phyloP scores from a whole-genome alignment of 2,888 invertebrate genomes.

The Mylabris sibirica region DNA sequence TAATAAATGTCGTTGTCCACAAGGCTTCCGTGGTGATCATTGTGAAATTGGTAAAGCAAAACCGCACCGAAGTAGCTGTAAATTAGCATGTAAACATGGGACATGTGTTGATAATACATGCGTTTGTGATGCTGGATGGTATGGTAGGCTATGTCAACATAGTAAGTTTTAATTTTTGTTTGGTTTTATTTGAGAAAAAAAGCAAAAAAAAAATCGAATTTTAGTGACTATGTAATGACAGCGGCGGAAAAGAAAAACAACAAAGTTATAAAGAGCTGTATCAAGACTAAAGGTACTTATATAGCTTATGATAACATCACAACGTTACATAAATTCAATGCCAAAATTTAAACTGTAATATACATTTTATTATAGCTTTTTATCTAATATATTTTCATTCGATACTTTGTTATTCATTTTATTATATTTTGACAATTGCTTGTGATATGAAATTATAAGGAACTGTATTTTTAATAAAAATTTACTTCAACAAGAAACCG shows the following conservation, averaged over 20 bases:
- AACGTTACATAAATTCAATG: background rate
- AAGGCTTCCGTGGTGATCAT: slow-evolving; percentile 85
- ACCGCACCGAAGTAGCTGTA: slow-evolving; percentile 74
- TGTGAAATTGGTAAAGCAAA: slow-evolving; percentile 86
- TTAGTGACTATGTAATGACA: background rate
- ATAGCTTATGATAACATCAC: slow-evolving; percentile 3
- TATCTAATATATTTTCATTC: slow-evolving; percentile 19
- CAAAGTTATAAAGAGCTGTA: background rate
- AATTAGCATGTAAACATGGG: slow-evolving; percentile 80
- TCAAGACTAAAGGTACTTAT: slow-evolving; percentile 1
- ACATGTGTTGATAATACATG: slow-evolving; percentile 76
- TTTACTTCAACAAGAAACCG: background rate
- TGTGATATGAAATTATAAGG: slow-evolving; percentile 28
- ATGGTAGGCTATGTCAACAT: slow-evolving; percentile 81
- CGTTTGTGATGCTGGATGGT: slow-evolving; percentile 84
- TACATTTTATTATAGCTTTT: slow-evolving; percentile 19
- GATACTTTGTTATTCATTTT: slow-evolving; percentile 23
- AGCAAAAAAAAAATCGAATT: background rate
- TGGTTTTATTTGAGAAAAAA: background rate
- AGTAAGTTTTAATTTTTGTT: slow-evolving; percentile 61
- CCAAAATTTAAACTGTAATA: slow-evolving; percentile 21
- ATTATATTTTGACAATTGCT: slow-evolving; percentile 27
- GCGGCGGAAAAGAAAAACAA: background rate
- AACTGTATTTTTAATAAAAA: slow-evolving; percentile 23
- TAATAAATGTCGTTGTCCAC: slow-evolving; percentile 88